These are phyloP conservation scores for Karalla daura DNA, from an alignment of 2,797 vertebrate genomes.

Conservation along the genomic window DNA sequence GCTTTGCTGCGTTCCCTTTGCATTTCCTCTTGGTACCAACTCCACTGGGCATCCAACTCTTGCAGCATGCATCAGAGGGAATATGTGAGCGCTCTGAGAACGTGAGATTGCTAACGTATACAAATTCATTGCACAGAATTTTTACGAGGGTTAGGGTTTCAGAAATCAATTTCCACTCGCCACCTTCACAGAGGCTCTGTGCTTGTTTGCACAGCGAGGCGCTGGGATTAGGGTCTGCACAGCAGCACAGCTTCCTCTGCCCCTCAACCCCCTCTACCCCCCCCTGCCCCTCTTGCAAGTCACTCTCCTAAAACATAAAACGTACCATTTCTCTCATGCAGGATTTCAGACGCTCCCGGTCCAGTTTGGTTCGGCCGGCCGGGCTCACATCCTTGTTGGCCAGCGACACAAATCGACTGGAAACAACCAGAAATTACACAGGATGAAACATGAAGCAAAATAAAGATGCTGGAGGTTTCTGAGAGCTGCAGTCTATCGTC, in stretches of 20 bases:
- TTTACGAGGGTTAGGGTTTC: not conserved
- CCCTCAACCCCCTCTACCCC: not conserved
- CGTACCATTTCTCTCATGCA: constrained; percentile 94
- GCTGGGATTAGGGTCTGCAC: constrained; percentile 8
- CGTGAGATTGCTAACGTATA: constrained; percentile 9
- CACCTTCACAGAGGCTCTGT: constrained; percentile 3
- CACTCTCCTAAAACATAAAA: too few species aligned
- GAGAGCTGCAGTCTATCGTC: constrained; percentile 4
- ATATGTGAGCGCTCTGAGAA: not conserved
- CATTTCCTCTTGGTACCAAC: constrained; percentile 2
- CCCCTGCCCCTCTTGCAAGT: not conserved
- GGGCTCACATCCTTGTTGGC: constrained; percentile 93
- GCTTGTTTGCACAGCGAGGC: not conserved
- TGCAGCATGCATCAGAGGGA: not conserved
- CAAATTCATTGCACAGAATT: constrained; percentile 4
- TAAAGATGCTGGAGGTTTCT: not conserved
- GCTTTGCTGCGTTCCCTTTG: not conserved
- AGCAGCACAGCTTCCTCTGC: constrained; percentile 4
- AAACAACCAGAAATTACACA: constrained; percentile 21
- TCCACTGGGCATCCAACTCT: not conserved
- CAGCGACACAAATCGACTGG: constrained; percentile 90
- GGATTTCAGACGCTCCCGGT: constrained; percentile 93
- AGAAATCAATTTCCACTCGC: constrained; percentile 1
- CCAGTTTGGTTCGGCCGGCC: constrained; percentile 89
- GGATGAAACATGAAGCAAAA: not conserved